A percentile compares a stretch with the other conserved stretches of the same genome.
Conservation (phyloP, 2,797 vertebrate genomes). For the Echiichthys vipera region DNA sequence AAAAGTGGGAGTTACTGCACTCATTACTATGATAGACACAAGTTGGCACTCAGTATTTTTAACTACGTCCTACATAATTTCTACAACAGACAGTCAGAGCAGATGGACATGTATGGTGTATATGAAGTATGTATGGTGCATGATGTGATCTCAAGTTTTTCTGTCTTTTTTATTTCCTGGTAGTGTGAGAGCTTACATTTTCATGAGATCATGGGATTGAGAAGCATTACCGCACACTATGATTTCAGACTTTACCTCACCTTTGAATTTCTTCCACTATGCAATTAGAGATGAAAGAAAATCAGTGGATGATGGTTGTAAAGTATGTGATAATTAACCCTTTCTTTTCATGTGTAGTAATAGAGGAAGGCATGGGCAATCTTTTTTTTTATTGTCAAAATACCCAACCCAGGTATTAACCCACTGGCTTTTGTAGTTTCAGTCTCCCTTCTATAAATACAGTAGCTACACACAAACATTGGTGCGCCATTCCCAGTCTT, state of each 20-base stretch:
- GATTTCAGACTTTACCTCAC: slow-evolving; percentile 9
- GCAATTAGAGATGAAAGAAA: slow-evolving; percentile 9
- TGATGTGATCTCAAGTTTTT: background rate
- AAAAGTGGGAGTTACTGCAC: background rate
- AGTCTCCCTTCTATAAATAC: background rate
- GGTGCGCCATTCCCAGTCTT: background rate
- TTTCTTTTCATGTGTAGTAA: background rate
- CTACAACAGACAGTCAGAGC: background rate
- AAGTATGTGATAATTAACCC: slow-evolving; percentile 1
- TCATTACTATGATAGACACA: background rate
- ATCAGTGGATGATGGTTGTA: background rate
- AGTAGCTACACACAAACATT: background rate
- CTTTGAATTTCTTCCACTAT: background rate
- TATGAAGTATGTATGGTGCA: background rate
- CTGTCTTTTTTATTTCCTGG: background rate
- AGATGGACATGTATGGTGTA: background rate
- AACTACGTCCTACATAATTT: background rate
- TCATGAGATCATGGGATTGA: slow-evolving; percentile 11
- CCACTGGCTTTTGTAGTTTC: background rate
- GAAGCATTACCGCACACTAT: background rate
- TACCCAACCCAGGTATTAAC: background rate
- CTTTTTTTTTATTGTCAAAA: background rate
- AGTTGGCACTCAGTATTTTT: slow-evolving; percentile 15
- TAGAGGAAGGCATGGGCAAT: background rate
- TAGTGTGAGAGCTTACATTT: background rate